These are phyloP conservation scores for Trialeurodes vaporariorum DNA, from an alignment of 1,140 invertebrate genomes.

Conservation along the genomic window DNA sequence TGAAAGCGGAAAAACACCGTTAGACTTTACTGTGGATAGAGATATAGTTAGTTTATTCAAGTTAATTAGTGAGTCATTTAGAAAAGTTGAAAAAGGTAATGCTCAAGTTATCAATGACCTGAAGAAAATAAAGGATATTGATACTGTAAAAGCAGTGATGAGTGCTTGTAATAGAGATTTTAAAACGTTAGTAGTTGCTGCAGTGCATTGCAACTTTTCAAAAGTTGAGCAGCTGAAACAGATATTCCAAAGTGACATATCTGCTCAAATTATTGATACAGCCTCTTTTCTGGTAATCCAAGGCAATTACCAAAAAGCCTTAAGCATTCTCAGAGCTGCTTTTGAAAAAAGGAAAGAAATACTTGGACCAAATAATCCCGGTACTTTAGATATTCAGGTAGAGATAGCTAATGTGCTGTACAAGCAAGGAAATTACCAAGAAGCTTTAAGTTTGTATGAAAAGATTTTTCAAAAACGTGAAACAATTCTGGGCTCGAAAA, in stretches of 20 bases:
- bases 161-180: neutral
- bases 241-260: neutral
- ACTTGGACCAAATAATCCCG: slow-evolving; percentile 16
- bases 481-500: slow-evolving; percentile 19
- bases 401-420: neutral
- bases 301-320: neutral
- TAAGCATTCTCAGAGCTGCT: neutral
- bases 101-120: neutral
- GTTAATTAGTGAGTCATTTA: neutral
- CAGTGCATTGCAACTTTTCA: neutral
- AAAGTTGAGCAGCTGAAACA: slow-evolving; percentile 2
- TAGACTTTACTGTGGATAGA: neutral
- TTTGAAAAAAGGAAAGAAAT: slow-evolving; percentile 13
- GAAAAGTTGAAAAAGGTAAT: neutral
- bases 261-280: neutral
- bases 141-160: slow-evolving; percentile 2
- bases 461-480: slow-evolving; percentile 15
- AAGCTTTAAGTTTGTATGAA: slow-evolving; percentile 20
- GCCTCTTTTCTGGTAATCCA: neutral
- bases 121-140: neutral
- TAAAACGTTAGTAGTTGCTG: slow-evolving; percentile 7
- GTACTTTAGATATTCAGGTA: slow-evolving; percentile 15
- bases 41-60: neutral
- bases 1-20: neutral
- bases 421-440: slow-evolving; percentile 15